Percentiles rank a stretch among this genome's conserved stretches.
phyloP scores from a whole-genome alignment of 2,797 vertebrate species.

The Aeoliscus strigatus region DNA sequence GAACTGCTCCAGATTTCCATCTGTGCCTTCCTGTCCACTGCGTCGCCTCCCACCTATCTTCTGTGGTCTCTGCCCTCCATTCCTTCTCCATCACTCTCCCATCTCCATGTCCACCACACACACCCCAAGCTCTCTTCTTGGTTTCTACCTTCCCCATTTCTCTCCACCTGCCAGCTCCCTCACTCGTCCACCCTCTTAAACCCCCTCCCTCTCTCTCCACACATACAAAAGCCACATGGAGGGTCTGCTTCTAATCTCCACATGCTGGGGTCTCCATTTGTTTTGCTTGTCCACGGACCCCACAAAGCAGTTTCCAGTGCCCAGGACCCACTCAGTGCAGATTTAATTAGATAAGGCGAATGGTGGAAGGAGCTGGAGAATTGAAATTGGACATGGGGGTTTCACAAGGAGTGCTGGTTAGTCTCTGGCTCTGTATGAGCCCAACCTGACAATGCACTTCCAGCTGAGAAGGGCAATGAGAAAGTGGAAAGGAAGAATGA shows the following conservation, averaged over 20 bases:
- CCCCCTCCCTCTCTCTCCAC: constrained; percentile 23
- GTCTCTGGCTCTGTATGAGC: constrained; percentile 55
- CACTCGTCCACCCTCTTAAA: constrained; percentile 20
- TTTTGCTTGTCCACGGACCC: constrained; percentile 74
- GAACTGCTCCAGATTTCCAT: neutral
- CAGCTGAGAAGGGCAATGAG: constrained; percentile 63
- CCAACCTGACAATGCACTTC: constrained; percentile 54
- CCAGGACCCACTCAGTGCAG: constrained; percentile 70
- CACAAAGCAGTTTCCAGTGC: constrained; percentile 67
- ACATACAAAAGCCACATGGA: constrained; percentile 68
- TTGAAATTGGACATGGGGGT: constrained; percentile 74
- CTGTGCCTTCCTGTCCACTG: no score
- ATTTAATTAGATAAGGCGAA: constrained; percentile 78
- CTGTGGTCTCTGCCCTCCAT: constrained; percentile 5
- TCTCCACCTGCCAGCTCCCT: constrained; percentile 17
- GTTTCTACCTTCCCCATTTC: constrained; percentile 17
- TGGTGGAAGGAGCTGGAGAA: constrained; percentile 68
- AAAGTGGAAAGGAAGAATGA: constrained; percentile 48
- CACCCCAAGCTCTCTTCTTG: constrained; percentile 15
- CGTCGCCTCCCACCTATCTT: no score
- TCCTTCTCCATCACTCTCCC: constrained; percentile 15
- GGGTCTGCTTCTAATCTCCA: constrained; percentile 76
- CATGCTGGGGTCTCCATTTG: constrained; percentile 73
- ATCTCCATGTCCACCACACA: constrained; percentile 24
- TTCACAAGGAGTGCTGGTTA: constrained; percentile 53